phyloP scores from a whole-genome alignment of 1,140 invertebrate species.

The Trissolcus basalis region DNA sequence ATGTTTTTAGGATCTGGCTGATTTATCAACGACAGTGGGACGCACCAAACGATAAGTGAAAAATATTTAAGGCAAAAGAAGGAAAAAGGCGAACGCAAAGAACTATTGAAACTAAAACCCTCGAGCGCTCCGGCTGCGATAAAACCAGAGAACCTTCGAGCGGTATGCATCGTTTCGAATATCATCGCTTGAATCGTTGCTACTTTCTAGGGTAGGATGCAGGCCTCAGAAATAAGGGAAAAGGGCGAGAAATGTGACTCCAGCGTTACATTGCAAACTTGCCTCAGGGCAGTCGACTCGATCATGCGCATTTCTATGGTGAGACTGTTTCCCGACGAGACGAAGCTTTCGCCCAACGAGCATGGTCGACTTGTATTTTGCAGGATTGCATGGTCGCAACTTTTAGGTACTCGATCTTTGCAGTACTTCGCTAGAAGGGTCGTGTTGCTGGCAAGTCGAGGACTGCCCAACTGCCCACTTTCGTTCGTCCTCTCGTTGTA shows the following conservation, averaged over 20 bases:
- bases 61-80: constrained; percentile 43
- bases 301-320: constrained; percentile 87
- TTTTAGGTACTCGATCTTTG: constrained; percentile 84
- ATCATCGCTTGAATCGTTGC: constrained; percentile 54
- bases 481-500: constrained; percentile 67
- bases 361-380: constrained; percentile 82
- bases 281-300: constrained; percentile 89
- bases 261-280: constrained; percentile 64
- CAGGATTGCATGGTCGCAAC: constrained; percentile 85
- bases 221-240: constrained; percentile 40
- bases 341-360: constrained; percentile 87
- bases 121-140: constrained; percentile 43
- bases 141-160: constrained; percentile 46
- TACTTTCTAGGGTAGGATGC: constrained; percentile 46
- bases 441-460: constrained; percentile 80
- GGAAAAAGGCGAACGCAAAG: constrained; percentile 32
- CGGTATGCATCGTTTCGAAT: constrained; percentile 55
- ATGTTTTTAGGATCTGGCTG: constrained; percentile 30
- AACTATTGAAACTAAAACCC: constrained; percentile 57
- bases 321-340: constrained; percentile 86
- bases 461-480: constrained; percentile 73
- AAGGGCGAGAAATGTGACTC: constrained; percentile 44
- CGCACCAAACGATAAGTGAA: constrained; percentile 21
- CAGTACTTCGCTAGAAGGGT: constrained; percentile 86
- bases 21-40: constrained; percentile 29